Percentiles rank a stretch among this genome's conserved stretches.
phyloP scores from a whole-genome alignment of 2,797 vertebrate genomes.

The Calcarius lapponicus region DNA sequence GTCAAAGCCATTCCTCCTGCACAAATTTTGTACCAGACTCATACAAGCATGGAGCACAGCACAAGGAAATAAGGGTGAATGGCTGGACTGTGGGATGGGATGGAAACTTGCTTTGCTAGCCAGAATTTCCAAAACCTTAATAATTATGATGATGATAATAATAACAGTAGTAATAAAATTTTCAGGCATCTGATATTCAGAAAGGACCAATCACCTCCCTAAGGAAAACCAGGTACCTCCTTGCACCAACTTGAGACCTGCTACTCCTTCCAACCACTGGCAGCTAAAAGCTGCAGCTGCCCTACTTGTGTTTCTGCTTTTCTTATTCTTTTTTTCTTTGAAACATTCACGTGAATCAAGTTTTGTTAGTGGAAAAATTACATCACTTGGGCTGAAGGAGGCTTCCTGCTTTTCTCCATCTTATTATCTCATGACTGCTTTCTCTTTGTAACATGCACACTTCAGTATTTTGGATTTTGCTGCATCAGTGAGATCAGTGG shows the following conservation, averaged over 20 bases:
- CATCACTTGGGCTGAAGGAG: neutral
- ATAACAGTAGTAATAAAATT: neutral
- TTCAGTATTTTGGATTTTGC: neutral
- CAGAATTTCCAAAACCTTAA: neutral
- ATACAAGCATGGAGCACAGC: fast-evolving
- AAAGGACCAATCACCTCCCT: neutral
- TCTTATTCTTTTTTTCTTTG: neutral
- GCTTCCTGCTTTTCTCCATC: slow-evolving; percentile 13
- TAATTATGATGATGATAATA: neutral
- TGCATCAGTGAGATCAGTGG: fast-evolving
- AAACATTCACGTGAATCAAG: neutral
- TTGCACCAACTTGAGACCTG: neutral
- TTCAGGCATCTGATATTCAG: neutral
- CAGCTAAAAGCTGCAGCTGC: neutral
- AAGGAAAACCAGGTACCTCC: neutral
- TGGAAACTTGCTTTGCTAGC: neutral
- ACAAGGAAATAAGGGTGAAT: fast-evolving
- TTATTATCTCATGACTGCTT: slow-evolving; percentile 13
- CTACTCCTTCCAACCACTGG: neutral
- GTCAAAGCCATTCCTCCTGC: neutral
- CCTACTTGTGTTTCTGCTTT: neutral
- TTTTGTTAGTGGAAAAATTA: slow-evolving; percentile 28
- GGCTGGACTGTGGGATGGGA: neutral
- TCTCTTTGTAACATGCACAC: neutral
- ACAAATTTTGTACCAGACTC: neutral